phyloP scores from a whole-genome alignment of 2,888 invertebrate genomes.

The Eristalis intricaria region DNA sequence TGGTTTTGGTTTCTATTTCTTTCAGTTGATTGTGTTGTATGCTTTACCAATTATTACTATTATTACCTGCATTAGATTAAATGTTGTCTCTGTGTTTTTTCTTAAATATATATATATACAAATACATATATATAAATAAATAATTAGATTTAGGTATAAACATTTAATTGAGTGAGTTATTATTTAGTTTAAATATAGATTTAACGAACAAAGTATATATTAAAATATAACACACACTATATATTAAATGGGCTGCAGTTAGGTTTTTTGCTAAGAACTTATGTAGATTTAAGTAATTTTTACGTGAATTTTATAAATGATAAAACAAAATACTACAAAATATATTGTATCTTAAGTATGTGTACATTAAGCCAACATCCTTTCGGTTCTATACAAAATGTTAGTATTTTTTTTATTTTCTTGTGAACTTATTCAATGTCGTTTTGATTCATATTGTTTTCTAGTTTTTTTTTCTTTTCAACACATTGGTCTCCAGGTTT shows the following conservation, averaged over 20 bases:
- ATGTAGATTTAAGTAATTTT: conserved; percentile 46
- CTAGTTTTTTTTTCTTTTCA: conserved; percentile 17
- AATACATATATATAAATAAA: conserved; percentile 26
- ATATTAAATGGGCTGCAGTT: conserved; percentile 57
- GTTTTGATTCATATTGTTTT: background rate
- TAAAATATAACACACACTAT: conserved; percentile 5
- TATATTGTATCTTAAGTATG: conserved; percentile 19
- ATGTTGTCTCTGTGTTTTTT: conserved; percentile 68
- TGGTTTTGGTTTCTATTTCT: conserved; percentile 4
- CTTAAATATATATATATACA: conserved; percentile 1
- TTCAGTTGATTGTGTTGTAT: conserved; percentile 18
- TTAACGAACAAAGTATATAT: conserved; percentile 4
- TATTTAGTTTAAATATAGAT: conserved; percentile 58
- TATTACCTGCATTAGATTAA: conserved; percentile 71
- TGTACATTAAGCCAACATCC: conserved; percentile 58
- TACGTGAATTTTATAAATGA: conserved; percentile 1
- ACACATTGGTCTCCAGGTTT: conserved; percentile 77
- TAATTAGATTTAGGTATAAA: conserved; percentile 55
- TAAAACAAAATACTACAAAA: conserved; percentile 6
- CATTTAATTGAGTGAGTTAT: conserved; percentile 70
- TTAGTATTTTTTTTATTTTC: conserved; percentile 25
- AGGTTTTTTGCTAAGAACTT: conserved; percentile 30
- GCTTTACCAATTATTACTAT: conserved; percentile 50
- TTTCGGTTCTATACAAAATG: conserved; percentile 46
- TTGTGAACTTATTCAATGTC: background rate